Conservation (phyloP, 2,797 vertebrate species). For the Mus caroli region DNA sequence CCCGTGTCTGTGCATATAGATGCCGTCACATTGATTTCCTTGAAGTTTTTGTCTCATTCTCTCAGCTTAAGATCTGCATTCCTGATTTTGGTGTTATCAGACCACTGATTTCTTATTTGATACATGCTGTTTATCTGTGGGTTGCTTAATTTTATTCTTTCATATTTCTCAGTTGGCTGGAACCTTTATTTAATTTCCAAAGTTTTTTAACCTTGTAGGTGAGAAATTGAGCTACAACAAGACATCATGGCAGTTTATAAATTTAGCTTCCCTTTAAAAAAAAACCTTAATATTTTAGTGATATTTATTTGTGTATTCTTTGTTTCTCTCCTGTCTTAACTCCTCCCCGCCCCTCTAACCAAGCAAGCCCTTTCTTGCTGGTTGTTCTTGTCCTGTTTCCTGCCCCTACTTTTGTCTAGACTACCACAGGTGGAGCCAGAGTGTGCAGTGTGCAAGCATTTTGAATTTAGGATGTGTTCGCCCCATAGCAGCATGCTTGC, state of each 20-base stretch:
- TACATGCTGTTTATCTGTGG: neutral
- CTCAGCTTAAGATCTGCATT: neutral
- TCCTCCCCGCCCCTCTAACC: neutral
- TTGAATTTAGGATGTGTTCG: conserved; percentile 69
- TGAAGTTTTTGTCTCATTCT: conserved; percentile 35
- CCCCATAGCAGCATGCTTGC: conserved; percentile 10
- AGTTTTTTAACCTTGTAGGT: neutral
- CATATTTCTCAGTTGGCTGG: neutral
- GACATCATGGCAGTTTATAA: conserved; percentile 67
- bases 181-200: conserved; percentile 41
- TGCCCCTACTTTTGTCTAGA: conserved; percentile 71
- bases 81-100: neutral
- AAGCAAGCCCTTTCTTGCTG: conserved; percentile 54
- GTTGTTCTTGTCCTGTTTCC: conserved; percentile 65
- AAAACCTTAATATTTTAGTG: neutral
- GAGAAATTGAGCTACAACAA: conserved; percentile 26
- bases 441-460: conserved; percentile 25
- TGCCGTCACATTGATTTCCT: neutral
- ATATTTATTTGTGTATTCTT: conserved; percentile 11
- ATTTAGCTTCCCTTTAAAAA: neutral
- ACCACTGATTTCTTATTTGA: neutral
- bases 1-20: neutral
- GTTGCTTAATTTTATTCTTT: conserved; percentile 44
- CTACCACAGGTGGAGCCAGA: neutral
- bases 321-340: conserved; percentile 22